phyloP scores from a whole-genome alignment of 2,797 vertebrate species.

The Bradypodion ventrale region DNA sequence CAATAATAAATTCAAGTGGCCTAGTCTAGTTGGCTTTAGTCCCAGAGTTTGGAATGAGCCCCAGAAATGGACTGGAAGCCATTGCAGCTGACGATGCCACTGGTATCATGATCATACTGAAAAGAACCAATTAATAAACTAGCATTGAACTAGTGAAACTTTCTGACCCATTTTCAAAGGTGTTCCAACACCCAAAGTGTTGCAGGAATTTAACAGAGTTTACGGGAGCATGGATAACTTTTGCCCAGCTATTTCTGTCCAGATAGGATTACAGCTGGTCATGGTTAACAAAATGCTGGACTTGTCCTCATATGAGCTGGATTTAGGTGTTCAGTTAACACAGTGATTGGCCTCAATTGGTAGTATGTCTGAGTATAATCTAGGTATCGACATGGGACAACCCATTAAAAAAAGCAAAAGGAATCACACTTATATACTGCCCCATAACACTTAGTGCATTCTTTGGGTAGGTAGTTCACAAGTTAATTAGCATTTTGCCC shows the following conservation, averaged over 20 bases:
- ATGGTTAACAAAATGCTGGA: background rate
- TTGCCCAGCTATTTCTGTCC: background rate
- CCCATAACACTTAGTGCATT: too few relatives aligned
- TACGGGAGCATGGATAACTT: too few relatives aligned
- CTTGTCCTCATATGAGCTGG: background rate
- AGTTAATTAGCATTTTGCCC: too few relatives aligned
- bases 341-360: background rate
- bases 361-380: background rate
- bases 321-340: background rate
- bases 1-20: too few relatives aligned
- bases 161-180: background rate
- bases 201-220: background rate
- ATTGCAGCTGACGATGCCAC: background rate
- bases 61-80: too few relatives aligned
- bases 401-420: too few relatives aligned
- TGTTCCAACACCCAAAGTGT: background rate
- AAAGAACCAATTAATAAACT: background rate
- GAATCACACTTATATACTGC: too few relatives aligned
- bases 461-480: too few relatives aligned
- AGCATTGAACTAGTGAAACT: background rate
- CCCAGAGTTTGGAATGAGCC: too few relatives aligned
- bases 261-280: background rate
- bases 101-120: background rate
- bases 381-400: background rate
- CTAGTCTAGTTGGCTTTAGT: too few relatives aligned